Base-by-base conservation (phyloP, 1,140 invertebrate species). In the Vollenhovia emeryi region DNA sequence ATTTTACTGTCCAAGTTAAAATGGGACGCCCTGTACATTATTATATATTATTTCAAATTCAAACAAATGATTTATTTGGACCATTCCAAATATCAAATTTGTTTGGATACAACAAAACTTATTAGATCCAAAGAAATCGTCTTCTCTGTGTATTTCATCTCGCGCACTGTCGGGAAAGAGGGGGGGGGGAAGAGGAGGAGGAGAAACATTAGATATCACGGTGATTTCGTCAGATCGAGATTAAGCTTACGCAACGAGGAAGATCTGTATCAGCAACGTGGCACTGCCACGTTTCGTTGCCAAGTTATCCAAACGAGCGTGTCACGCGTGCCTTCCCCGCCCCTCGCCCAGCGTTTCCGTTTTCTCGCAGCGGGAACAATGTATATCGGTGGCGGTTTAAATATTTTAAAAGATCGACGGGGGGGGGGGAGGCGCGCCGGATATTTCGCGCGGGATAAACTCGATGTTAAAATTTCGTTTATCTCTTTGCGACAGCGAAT, bases 181-280 rank as follows among this genome's bases (percentile, higher is more conserved):
- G 24, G 1, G 43, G 55, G 27, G 24, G 24, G 1, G 43, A 11
- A 43, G 43, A 33, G n/a, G 1, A 43, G 43, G 24, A 13, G 1
- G n/a, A 45, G 18, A 30, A 52, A 45, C 36, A 30, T 69, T 24
- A 66, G 50, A 69, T 43, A 55, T 40, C 21, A 74, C 55, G 27
- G 21, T 45, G 2, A 66, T 66, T 66, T 43, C 21, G n/a, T 21
- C 9, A 18, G 45, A 82, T 62, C 52, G n/a, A 69, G 75, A 85
- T 79, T 18, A 68, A 66, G 79, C 64, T 59, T 55, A 80, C 15
- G 57, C 62, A 40, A 33, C 40, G 11, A 40, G 36, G 45, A 68
- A 88, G 80, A 87, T 87, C 40, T 55, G 18, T 83, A 88, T 84
- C 86, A 1, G 1, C 36, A 43, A 55, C 33, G 13, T 43, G 57